Evolutionary conservation across 2,113 vertebrate species (phyloP).

Genomic region (Callipepla californica): DNA sequence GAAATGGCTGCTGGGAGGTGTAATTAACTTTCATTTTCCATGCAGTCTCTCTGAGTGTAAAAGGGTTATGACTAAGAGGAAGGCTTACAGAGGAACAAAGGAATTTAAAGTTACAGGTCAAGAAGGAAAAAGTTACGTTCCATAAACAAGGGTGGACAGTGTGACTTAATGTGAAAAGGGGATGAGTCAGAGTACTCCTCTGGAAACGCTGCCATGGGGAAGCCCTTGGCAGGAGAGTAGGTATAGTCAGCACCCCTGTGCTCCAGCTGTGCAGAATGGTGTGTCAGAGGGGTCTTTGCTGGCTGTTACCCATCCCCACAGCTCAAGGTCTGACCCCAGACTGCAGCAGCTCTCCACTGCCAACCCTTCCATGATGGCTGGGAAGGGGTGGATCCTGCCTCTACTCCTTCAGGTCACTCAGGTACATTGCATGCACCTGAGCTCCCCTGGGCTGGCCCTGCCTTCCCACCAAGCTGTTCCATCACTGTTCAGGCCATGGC

Average conservation of each 20-base stretch:
- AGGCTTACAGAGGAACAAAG: neutral
- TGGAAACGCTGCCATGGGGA: neutral
- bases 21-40: slow-evolving; percentile 12
- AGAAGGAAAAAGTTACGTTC: neutral
- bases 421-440: too few relatives aligned
- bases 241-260: neutral
- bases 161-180: neutral
- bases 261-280: neutral
- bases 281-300: neutral
- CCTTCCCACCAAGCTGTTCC: too few relatives aligned
- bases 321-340: too few relatives aligned
- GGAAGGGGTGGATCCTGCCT: too few relatives aligned
- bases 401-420: too few relatives aligned
- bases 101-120: slow-evolving; percentile 1
- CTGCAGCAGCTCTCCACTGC: too few relatives aligned
- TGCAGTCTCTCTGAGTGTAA: neutral
- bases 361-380: too few relatives aligned
- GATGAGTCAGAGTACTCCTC: neutral
- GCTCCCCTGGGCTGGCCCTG: too few relatives aligned
- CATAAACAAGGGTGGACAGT: neutral
- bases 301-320: neutral
- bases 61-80: neutral
- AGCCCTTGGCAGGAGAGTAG: neutral
- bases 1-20: neutral
- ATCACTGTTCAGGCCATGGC: too few relatives aligned